Evolutionary conservation across 2,888 invertebrate species (phyloP), one percentile per base, ranked within the genome.

Genomic region (Nudaria mundana): DNA sequence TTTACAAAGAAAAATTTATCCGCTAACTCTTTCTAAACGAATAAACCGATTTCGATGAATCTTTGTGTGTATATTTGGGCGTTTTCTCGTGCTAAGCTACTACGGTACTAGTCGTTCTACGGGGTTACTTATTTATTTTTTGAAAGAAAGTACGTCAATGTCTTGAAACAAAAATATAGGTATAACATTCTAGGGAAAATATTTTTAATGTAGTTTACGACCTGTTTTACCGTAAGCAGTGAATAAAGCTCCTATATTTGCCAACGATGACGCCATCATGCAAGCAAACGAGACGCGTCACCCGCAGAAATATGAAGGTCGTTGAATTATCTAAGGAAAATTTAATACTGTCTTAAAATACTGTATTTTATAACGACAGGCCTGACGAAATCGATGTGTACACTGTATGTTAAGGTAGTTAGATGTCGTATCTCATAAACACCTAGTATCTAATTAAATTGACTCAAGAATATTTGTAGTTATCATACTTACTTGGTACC

Each of bases 241-340:
- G 37, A 54, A 54, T 28, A 14, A 13, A 28, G 14, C 14, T 14
- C 13, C 11, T 26, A 26, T 60, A 62, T 70, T 75, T 70, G 59
- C 57, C 39, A 45, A 64, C 58, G 64, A 66, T 79, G 76, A 75
- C 76, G 75, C 65, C 70, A 72, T 63, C 31, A 51, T 54, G 60
- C 65, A 63, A 64, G 60, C 65, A 63, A 64, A 47, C 50, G 51
- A n/a, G n/a, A 43, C 61, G 56, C 70, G 73, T 76, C 77, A 72
- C 60, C 69, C 48, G 51, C 61, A 48, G 60, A 64, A 65, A 65
- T 64, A 56, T 66, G 78, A 84, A 84, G 83, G 82, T 72, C 74
- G n/a, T n/a, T n/a, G 61, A 56, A 63, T 64, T 71, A 71, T 69
- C 71, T 71, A 71, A 52, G 66, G 67, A 76, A 77, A 73, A 75